A percentile compares a stretch with the other conserved stretches of the same genome.
Evolutionary conservation across 2,888 invertebrate species (phyloP).

Genomic region (Drosophila quinaria): DNA sequence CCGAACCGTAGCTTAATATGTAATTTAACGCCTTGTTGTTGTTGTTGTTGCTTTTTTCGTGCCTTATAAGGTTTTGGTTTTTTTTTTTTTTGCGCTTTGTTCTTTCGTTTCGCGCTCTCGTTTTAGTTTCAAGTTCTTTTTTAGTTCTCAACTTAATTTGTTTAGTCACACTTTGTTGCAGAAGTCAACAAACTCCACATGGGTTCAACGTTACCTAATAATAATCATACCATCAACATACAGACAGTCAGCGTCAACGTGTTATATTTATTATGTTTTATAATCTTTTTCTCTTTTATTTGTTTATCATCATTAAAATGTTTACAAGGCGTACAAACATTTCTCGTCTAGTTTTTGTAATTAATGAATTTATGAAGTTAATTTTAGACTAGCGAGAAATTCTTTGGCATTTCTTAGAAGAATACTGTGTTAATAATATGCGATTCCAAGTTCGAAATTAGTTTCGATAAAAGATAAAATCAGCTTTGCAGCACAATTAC

Average conservation of each 20-base stretch:
- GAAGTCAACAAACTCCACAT: conserved; percentile 79
- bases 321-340: conserved; percentile 52
- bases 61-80: conserved; percentile 48
- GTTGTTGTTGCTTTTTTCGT: conserved; percentile 38
- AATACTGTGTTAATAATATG: background rate
- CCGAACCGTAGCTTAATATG: conserved; percentile 58
- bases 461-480: background rate
- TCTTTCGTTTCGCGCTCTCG: conserved; percentile 42
- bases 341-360: conserved; percentile 63
- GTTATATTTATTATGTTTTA: conserved; percentile 24
- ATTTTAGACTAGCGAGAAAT: conserved; percentile 26
- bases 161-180: conserved; percentile 80
- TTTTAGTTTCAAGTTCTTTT: conserved; percentile 46
- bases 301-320: conserved; percentile 63
- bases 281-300: conserved; percentile 35
- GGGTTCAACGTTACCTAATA: conserved; percentile 65
- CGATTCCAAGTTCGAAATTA: background rate
- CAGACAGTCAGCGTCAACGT: conserved; percentile 14
- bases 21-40: conserved; percentile 70
- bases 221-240: conserved; percentile 46
- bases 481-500: background rate
- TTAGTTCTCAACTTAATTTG: conserved; percentile 72
- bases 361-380: conserved; percentile 71
- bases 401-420: background rate
- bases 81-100: conserved; percentile 15